These are phyloP conservation scores for Vulpes ferrilata DNA, from an alignment of 2,113 vertebrate genomes.

Conservation along the genomic window DNA sequence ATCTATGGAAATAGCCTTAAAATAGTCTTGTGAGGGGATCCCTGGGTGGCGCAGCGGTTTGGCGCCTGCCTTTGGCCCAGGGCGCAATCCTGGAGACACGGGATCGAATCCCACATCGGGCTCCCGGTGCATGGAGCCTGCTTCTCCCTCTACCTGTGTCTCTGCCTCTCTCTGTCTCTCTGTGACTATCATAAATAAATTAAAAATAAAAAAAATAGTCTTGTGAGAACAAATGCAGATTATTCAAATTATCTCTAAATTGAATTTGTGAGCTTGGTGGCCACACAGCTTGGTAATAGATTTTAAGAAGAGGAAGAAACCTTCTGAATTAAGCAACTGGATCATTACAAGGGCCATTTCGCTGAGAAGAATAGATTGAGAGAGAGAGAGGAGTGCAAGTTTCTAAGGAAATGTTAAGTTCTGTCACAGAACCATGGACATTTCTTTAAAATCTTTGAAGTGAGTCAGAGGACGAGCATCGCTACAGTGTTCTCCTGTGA, in stretches of 20 bases:
- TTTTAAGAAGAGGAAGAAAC: not conserved
- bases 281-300: not conserved
- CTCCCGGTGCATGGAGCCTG: too few relatives aligned
- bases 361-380: not conserved
- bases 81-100: too few relatives aligned
- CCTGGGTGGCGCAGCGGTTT: too few relatives aligned
- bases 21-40: not conserved
- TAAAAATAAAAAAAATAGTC: not conserved
- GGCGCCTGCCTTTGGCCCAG: too few relatives aligned
- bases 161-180: too few relatives aligned
- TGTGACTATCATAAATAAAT: too few relatives aligned
- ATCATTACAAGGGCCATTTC: not conserved
- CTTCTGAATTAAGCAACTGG: not conserved
- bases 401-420: not conserved
- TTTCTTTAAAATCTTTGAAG: not conserved
- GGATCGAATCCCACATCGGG: too few relatives aligned
- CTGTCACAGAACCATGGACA: not conserved
- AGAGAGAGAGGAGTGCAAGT: not conserved
- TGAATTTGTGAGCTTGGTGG: not conserved
- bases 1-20: not conserved
- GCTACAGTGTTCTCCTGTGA: not conserved
- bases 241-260: not conserved
- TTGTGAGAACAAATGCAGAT: not conserved
- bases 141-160: too few relatives aligned
- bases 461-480: not conserved